Evolutionary conservation across 2,888 invertebrate genomes (phyloP), one percentile per base, ranked within the genome.

Genomic region (Melinopterus prodromus): DNA sequence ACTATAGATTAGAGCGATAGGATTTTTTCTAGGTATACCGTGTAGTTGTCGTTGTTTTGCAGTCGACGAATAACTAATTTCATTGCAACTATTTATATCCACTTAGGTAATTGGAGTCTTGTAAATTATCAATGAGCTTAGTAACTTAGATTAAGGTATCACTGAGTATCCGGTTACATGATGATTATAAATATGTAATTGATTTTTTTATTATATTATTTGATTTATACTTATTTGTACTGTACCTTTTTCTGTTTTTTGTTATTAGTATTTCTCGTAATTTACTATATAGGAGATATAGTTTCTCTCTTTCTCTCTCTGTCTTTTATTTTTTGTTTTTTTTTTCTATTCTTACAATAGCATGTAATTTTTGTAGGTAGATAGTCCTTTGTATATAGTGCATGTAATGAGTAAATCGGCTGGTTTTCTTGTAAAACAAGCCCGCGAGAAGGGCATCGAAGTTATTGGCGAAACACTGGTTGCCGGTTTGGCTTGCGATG

Each of bases 401-500:
- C 98, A 98, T 91, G 96, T 99, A 89, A 99, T 99, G 96, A 97
- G 97, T 86, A 96, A 95, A 90, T 93, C 94, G 82, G 97, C 99
- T 0, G 96, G 96, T 77, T 93, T 95, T 83, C 93, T 95, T 78
- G 90, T 99, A 85, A 93, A 96, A 36, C 91, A 94, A 82, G 90
- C 91, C 79, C 91, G 92, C 80, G 91, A 91, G 82, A 86, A 86
- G 83, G 92, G 91, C 83, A 91, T 91, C 82, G 93, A 94, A 80
- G 93, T 99, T 78, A 97, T 94, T 89, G 99, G 98, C 70, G 99
- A 99, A 90, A 96, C 98, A 2, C 92, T 99, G 83, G 98, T 97
- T 1, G 98, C 95, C 78, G 93, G 93, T 82, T 89, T 96, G 82
- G 95, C 92, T 83, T 92, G 93, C 83, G 92, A 95, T 91, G 95